Conservation (phyloP, 2,888 invertebrate species). For the Apodemia mormo region DNA sequence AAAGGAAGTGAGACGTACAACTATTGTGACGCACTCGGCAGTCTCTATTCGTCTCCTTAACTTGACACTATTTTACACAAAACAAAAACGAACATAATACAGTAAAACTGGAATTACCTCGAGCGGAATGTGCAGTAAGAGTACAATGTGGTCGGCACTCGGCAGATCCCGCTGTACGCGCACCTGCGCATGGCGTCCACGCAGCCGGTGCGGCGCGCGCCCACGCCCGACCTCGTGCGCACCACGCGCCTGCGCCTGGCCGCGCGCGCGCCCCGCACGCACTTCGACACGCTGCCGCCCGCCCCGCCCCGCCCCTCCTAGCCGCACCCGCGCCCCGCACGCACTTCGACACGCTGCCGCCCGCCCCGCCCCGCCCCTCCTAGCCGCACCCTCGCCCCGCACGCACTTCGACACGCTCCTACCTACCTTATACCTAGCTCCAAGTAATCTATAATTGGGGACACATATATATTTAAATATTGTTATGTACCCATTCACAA, state of each 20-base stretch:
- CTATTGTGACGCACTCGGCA: too few species aligned
- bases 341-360: slow-evolving; percentile 55
- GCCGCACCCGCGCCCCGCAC: slow-evolving; percentile 73
- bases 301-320: neutral
- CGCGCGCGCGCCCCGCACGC: slow-evolving; percentile 80
- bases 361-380: neutral
- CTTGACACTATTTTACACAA: too few species aligned
- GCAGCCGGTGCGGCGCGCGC: slow-evolving; percentile 77
- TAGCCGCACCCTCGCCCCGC: slow-evolving; percentile 55
- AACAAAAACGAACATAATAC: too few species aligned
- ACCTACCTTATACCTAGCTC: too few species aligned
- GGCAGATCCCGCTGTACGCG: slow-evolving; percentile 85
- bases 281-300: slow-evolving; percentile 40
- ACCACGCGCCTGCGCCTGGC: slow-evolving; percentile 59
- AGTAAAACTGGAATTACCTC: too few species aligned
- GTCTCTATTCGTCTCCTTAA: too few species aligned
- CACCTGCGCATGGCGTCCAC: slow-evolving; percentile 84
- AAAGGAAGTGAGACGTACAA: too few species aligned
- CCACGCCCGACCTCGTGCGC: slow-evolving; percentile 77
- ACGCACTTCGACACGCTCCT: slow-evolving; percentile 74
- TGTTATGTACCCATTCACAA: too few species aligned
- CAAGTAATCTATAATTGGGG: too few species aligned
- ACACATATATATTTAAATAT: too few species aligned
- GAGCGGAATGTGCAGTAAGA: too few species aligned
- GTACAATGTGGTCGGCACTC: too few species aligned